These are phyloP conservation scores for Liopterus haemorrhoidalis DNA, from an alignment of 2,888 invertebrate species.

Conservation along the genomic window DNA sequence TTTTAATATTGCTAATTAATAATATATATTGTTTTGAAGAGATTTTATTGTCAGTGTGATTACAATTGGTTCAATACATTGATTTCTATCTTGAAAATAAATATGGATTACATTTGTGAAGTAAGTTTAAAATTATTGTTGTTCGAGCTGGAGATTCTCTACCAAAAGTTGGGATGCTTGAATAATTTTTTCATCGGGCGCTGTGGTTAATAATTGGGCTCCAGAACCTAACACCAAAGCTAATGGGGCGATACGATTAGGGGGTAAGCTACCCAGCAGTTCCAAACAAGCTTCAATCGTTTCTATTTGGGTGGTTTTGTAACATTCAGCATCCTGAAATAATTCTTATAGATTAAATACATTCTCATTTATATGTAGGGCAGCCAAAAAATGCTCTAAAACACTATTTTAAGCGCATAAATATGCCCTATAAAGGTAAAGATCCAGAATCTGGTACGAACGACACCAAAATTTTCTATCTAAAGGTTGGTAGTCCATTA, in stretches of 20 bases:
- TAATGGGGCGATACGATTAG: constrained; percentile 42
- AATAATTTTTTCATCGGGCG: constrained; percentile 45
- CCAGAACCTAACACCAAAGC: constrained; percentile 44
- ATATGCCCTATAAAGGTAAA: too few relatives aligned
- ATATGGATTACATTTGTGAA: constrained; percentile 15
- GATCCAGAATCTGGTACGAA: too few relatives aligned
- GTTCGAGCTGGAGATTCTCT: constrained; percentile 44
- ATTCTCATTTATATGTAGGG: not conserved
- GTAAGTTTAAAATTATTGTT: too few relatives aligned
- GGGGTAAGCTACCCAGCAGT: constrained; percentile 47
- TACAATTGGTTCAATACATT: too few relatives aligned
- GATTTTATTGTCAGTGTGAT: constrained; percentile 19
- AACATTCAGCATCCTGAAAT: constrained; percentile 76
- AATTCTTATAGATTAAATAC: constrained; percentile 3
- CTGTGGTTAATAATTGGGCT: constrained; percentile 41
- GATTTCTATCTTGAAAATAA: too few relatives aligned
- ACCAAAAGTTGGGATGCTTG: constrained; percentile 41
- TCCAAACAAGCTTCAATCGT: constrained; percentile 81
- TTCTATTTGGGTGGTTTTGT: constrained; percentile 76
- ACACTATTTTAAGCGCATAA: too few relatives aligned
- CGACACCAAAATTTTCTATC: too few relatives aligned
- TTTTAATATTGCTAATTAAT: too few relatives aligned
- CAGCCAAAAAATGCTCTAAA: too few relatives aligned
- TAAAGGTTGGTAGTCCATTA: too few relatives aligned
- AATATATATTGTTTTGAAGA: too few relatives aligned